These are phyloP conservation scores for Camponotus floridanus DNA, from an alignment of 1,140 invertebrate genomes.

Conservation along the genomic window DNA sequence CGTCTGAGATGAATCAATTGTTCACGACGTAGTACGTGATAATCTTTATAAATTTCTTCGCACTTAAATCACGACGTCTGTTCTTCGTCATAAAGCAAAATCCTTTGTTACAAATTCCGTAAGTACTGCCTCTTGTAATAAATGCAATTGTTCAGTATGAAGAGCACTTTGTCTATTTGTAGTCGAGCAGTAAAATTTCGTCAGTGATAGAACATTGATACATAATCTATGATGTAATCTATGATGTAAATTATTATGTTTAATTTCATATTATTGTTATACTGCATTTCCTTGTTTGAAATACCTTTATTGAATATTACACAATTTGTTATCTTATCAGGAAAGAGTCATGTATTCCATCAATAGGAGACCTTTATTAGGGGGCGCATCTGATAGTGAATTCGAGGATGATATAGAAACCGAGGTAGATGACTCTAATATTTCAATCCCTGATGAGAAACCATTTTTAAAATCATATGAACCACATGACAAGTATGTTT, in stretches of 20 bases:
- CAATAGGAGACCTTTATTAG: slow-evolving; percentile 85
- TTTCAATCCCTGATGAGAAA: slow-evolving; percentile 84
- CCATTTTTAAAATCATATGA: slow-evolving; percentile 86
- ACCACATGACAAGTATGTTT: slow-evolving; percentile 86
- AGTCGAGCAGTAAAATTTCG: background rate
- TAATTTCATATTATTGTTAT: background rate
- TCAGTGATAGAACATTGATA: background rate
- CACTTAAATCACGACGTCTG: no score
- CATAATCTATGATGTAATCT: background rate
- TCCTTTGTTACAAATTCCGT: background rate
- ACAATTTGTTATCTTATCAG: slow-evolving; percentile 7
- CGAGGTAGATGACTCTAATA: slow-evolving; percentile 82
- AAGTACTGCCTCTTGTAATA: background rate
- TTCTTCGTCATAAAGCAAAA: background rate
- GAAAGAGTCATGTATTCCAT: slow-evolving; percentile 83
- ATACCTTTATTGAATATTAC: background rate
- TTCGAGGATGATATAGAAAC: slow-evolving; percentile 85
- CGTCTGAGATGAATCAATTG: background rate
- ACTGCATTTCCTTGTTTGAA: background rate
- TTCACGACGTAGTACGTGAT: background rate
- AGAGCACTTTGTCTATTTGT: background rate
- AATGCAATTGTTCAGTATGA: background rate
- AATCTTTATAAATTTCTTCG: no score
- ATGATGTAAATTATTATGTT: background rate
- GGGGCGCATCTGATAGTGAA: slow-evolving; percentile 83